These are phyloP conservation scores for Holocentrus rufus DNA, from an alignment of 2,797 vertebrate genomes.

Conservation along the genomic window DNA sequence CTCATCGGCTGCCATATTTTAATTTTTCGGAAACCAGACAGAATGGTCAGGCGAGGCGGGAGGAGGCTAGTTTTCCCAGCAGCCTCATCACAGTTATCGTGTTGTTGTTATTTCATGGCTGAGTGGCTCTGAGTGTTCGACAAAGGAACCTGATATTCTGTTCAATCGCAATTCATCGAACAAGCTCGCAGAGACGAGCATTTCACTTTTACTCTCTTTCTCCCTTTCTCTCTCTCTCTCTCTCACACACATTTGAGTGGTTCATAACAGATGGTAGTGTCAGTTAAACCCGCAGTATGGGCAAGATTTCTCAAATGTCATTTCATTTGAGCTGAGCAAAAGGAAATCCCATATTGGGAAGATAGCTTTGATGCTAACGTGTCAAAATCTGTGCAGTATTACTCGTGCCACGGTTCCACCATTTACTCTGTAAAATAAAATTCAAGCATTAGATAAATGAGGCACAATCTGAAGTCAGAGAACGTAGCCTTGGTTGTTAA, in stretches of 20 bases:
- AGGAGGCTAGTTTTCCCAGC: neutral
- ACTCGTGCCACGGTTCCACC: too few relatives aligned
- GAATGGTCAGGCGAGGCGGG: neutral
- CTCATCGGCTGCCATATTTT: neutral
- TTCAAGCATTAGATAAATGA: too few relatives aligned
- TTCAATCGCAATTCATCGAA: neutral
- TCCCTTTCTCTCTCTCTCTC: too few relatives aligned
- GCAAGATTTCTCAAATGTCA: too few relatives aligned
- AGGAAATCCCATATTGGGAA: too few relatives aligned
- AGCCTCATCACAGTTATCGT: neutral
- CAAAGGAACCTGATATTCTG: neutral
- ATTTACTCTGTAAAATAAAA: too few relatives aligned
- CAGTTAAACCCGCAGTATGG: neutral
- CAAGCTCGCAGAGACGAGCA: neutral
- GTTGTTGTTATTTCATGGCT: constrained; percentile 1
- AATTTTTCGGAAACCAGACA: neutral
- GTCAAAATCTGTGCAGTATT: too few relatives aligned
- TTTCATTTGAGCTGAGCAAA: too few relatives aligned
- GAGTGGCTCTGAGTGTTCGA: neutral
- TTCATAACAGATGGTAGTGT: constrained; percentile 12
- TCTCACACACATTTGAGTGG: neutral
- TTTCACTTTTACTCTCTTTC: neutral
- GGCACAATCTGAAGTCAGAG: too few relatives aligned
- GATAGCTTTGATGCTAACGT: too few relatives aligned
- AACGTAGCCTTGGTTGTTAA: too few relatives aligned